Conservation (phyloP, 2,797 vertebrate genomes). For the Telmatherina bonti region DNA sequence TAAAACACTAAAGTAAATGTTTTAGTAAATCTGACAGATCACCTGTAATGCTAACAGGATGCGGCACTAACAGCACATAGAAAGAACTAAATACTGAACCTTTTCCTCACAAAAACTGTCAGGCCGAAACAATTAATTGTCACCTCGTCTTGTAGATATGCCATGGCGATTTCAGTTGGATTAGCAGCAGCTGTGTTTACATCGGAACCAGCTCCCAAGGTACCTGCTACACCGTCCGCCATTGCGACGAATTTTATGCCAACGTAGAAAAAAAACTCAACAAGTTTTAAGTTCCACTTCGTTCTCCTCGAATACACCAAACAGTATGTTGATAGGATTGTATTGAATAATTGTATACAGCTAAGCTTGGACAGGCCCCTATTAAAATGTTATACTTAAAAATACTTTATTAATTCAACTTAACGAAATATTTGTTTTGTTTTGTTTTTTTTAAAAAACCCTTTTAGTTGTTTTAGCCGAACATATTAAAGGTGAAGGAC, state of each 20-base stretch:
- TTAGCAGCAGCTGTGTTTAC: conserved; percentile 58
- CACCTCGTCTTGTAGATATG: conserved; percentile 82
- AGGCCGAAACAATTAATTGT: fast-evolving
- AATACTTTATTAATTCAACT: too few relatives aligned
- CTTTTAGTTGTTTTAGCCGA: conserved; percentile 17
- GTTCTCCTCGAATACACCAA: neutral
- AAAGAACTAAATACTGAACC: neutral
- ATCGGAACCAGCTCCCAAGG: conserved; percentile 35
- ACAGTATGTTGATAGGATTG: fast-evolving
- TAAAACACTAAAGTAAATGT: neutral
- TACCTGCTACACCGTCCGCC: conserved; percentile 68
- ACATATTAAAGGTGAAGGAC: conserved; percentile 29
- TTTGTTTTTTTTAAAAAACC: too few relatives aligned
- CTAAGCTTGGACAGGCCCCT: neutral
- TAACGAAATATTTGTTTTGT: neutral
- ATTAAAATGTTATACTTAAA: neutral
- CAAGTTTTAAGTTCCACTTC: conserved; percentile 10
- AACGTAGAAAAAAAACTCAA: conserved; percentile 17
- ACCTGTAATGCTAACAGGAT: conserved; percentile 13
- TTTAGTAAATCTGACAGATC: neutral
- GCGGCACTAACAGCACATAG: fast-evolving
- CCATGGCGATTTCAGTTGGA: conserved; percentile 69
- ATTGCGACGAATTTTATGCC: conserved; percentile 55
- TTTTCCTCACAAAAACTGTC: neutral
- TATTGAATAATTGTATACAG: neutral